phyloP scores from a whole-genome alignment of 2,113 vertebrate species.

The Eclectus roratus region DNA sequence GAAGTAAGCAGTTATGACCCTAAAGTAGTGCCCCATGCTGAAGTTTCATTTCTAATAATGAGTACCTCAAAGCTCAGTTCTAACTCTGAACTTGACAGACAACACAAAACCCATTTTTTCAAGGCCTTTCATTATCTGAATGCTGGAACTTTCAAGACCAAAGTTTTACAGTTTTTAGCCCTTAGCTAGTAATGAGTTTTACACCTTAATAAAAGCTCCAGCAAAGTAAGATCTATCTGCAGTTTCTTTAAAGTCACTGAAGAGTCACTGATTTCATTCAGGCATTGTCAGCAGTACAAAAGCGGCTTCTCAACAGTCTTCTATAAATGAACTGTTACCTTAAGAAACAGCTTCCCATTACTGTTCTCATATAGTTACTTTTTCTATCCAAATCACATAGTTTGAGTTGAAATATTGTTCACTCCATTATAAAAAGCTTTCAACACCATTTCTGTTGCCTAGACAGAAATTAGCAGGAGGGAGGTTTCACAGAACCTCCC shows the following conservation, averaged over 20 bases:
- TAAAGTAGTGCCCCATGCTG: neutral
- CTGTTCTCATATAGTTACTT: neutral
- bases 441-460: neutral
- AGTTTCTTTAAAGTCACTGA: neutral
- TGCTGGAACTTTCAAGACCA: neutral
- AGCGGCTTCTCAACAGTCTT: conserved; percentile 2
- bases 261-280: neutral
- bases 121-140: neutral
- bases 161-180: conserved; percentile 5
- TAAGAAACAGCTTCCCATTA: conserved; percentile 10
- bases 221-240: neutral
- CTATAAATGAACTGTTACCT: neutral
- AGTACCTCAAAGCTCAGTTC: neutral
- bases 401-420: neutral
- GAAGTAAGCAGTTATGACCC: neutral
- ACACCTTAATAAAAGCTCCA: neutral
- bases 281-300: conserved; percentile 27
- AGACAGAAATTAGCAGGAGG: neutral
- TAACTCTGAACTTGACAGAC: neutral
- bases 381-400: neutral
- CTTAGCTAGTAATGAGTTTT: conserved; percentile 16
- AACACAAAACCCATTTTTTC: neutral
- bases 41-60: neutral
- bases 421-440: neutral
- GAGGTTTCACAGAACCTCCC: neutral